Percentiles rank a stretch among this genome's conserved stretches.
Conservation (phyloP, 92 coral and sea anemone genomes). For the Parazoanthus swiftii region DNA sequence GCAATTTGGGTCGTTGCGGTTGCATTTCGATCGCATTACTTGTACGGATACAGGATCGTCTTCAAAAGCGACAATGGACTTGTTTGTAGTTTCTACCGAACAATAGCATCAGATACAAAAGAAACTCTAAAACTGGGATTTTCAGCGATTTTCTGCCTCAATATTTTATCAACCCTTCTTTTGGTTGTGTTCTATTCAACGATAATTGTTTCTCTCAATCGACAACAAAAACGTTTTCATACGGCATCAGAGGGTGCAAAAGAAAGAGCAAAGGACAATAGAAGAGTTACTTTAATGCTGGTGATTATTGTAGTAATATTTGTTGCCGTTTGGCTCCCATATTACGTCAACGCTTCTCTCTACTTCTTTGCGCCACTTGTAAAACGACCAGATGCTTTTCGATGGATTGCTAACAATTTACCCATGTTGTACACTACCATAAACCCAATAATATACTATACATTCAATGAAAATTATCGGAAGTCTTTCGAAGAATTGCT, state of each 20-base stretch:
- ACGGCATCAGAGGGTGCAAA: background rate
- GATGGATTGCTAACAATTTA: conserved; percentile 14
- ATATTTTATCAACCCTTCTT: background rate
- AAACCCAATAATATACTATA: background rate
- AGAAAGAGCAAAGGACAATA: background rate
- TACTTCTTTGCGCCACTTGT: background rate
- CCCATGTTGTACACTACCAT: background rate
- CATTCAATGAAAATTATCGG: background rate
- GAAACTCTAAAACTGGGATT: background rate
- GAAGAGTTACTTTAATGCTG: background rate
- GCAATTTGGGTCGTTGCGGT: background rate
- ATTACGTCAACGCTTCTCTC: background rate
- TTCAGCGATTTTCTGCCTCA: background rate
- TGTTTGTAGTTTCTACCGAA: background rate
- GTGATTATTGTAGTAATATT: background rate
- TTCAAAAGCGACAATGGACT: background rate
- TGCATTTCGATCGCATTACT: background rate
- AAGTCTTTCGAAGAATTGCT: background rate
- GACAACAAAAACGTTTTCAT: background rate
- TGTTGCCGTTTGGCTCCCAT: conserved; percentile 5
- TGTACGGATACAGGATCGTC: background rate
- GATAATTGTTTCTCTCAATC: background rate
- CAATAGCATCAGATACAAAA: background rate
- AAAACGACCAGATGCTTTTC: background rate
- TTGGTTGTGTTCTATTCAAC: background rate